A percentile compares a stretch with the other conserved stretches of the same genome.
These are phyloP conservation scores for Phymorhynchus buccinoides DNA, from an alignment of 1,140 invertebrate genomes.

Conservation along the genomic window DNA sequence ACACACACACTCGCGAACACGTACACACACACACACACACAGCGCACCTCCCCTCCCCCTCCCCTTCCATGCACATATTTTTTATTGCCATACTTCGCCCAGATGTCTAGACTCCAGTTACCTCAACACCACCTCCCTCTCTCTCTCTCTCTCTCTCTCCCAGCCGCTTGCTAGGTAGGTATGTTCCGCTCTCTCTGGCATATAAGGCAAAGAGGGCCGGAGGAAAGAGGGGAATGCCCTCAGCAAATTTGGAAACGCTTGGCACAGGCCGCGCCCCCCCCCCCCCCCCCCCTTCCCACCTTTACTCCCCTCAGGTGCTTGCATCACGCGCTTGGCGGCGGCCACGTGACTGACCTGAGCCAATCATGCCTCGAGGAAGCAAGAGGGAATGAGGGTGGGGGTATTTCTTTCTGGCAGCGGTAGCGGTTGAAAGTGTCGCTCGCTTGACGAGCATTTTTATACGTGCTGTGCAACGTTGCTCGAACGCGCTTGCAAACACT, in stretches of 20 bases:
- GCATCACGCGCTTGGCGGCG: background rate
- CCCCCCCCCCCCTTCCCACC: background rate
- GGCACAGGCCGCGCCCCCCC: slow-evolving; percentile 19
- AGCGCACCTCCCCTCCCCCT: background rate
- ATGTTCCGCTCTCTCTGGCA: background rate
- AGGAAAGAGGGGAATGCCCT: background rate
- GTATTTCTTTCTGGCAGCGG: background rate
- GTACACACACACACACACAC: background rate
- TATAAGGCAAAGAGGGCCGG: slow-evolving; percentile 25
- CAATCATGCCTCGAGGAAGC: background rate
- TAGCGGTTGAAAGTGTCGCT: too few species aligned
- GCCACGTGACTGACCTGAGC: background rate
- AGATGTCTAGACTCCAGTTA: slow-evolving; percentile 29
- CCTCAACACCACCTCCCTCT: too few species aligned
- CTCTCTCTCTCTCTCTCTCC: too few species aligned
- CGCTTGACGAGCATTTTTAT: too few species aligned
- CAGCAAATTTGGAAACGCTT: slow-evolving; percentile 25
- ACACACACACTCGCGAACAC: background rate
- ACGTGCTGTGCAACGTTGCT: too few species aligned
- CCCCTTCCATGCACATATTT: background rate
- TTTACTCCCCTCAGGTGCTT: background rate
- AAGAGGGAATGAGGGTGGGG: background rate
- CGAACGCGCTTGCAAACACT: too few species aligned
- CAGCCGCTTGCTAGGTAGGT: background rate
- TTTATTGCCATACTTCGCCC: background rate